Base-by-base conservation (phyloP, 2,888 invertebrate genomes). In the Boloria selene region DNA sequence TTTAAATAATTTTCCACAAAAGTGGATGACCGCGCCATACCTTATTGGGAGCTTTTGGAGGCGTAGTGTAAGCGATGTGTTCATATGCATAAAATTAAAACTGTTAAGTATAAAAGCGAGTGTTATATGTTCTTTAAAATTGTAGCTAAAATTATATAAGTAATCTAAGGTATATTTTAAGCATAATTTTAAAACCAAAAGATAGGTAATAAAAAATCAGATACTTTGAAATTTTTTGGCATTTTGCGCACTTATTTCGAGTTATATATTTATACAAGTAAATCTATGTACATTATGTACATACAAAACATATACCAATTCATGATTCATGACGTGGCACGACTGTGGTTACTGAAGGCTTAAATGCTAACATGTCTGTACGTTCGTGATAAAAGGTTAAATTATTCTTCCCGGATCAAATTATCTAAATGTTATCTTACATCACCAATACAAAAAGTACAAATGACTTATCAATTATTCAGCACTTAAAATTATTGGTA, bases 21-120 rank as follows among this genome's bases (percentile, higher is more conserved):
- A 49, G 59, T 56, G 47, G 62, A 62, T 42, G 62, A 65, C 54
- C 69, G 55, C 53, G 53, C 44, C 61, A n/a, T 47, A 17, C 61
- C 54, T 69, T 54, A 64, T 69, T 44, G 45, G 54, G 17, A 13
- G 10, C 18, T 55, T 51, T 16, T 55, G 63, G 53, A 50, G 67
- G 62, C 54, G 65, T 38, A 61, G 52, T 58, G 55, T 63, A 50
- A 50, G 1, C 18, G 16, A 6, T 17, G 16, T 47, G 42, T 13
- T 47, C 51, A 55, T 45, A 31, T 49, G 31, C 17, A n/a, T 62
- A 47, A 63, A 22, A 18, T 18, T 50, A 51, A 61, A 10, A 47
- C 0, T 38, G n/a, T n/a, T 14, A 50, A 22, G 2, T 38, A 38
- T 42, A 7, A 55, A 18, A 50, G 50, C 50, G 42, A 49, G n/a